Base-by-base conservation (phyloP, 2,113 vertebrate genomes). In the Recurvirostra avosetta region DNA sequence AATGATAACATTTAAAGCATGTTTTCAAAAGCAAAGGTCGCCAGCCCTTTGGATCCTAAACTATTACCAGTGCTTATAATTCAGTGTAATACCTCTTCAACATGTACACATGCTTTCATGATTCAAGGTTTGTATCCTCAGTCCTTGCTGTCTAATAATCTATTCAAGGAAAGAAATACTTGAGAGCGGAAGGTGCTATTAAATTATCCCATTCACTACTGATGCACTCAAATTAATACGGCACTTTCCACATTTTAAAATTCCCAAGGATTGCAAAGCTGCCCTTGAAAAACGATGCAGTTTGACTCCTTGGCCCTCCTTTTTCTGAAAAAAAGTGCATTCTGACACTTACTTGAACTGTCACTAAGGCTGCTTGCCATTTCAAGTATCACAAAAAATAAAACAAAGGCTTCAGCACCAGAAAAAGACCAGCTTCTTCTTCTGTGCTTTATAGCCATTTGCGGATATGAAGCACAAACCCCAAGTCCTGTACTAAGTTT, bases 21-120 rank as follows among this genome's bases (percentile, higher is more conserved):
- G 89, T 83, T 91, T 95, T 92, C 89, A 79, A 94, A 97, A 95
- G 77, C 87, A 96, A 90, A 96, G 92, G 87, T 97, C 70, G 15
- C 55, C n/a, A 88, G 76, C 62, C 68, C 67, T 85, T 58, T 83
- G 79, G 95, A 96, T 80, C 88, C 91, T 83, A 91, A 94, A 93
- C 80, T 80, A 90, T 75, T 96, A 93, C 55, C 75, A 81, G 40
- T 55, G 63, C 22, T 95, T 94, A 94, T 91, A 85, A 96, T 83
- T 95, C 81, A 95, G 58, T 82, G 53, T 77, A 94, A 75, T 82
- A 49, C 49, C 52, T 91, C 89, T 92, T 95, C 45, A 92, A 77
- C 68, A 78, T 41, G 43, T 90, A 86, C 43, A 74, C 41, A 59
- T 6, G 58, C 96, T 86, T 95, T 73, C 77, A 34, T 73, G 58